Conservation (phyloP, 1,140 invertebrate species). For the Subanguina moxae region DNA sequence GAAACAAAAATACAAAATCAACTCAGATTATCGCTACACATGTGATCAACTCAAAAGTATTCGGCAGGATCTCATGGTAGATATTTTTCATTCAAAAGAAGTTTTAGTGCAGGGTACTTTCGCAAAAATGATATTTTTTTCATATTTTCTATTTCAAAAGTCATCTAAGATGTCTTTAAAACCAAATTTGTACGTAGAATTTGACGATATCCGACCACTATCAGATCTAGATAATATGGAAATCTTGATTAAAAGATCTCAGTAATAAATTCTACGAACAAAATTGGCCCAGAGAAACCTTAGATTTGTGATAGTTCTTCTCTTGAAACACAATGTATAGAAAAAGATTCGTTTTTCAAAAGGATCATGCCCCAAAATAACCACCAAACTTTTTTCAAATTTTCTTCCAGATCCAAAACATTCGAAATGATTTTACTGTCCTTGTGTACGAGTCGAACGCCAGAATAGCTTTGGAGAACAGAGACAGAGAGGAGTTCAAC, state of each 20-base stretch:
- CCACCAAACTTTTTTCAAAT: too few species aligned
- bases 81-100: background rate
- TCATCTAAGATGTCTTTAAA: too few species aligned
- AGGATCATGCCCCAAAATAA: too few species aligned
- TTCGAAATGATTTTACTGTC: slow-evolving; percentile 86
- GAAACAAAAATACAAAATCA: slow-evolving; percentile 34
- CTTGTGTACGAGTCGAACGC: slow-evolving; percentile 97
- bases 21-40: slow-evolving; percentile 37
- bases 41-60: slow-evolving; percentile 94
- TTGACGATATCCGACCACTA: too few species aligned
- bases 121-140: slow-evolving; percentile 14
- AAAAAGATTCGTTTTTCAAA: too few species aligned
- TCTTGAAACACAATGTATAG: too few species aligned
- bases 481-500: slow-evolving; percentile 96
- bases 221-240: too few species aligned
- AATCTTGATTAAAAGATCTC: too few species aligned
- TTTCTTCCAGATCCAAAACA: slow-evolving; percentile 76
- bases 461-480: slow-evolving; percentile 88
- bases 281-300: too few species aligned
- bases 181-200: too few species aligned
- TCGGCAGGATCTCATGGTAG: slow-evolving; percentile 89
- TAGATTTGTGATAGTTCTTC: too few species aligned
- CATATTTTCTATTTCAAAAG: slow-evolving; percentile 43
- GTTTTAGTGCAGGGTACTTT: slow-evolving; percentile 60
- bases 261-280: too few species aligned